Evolutionary conservation across 2,113 vertebrate genomes (phyloP).

Genomic region (Cettia cetti): DNA sequence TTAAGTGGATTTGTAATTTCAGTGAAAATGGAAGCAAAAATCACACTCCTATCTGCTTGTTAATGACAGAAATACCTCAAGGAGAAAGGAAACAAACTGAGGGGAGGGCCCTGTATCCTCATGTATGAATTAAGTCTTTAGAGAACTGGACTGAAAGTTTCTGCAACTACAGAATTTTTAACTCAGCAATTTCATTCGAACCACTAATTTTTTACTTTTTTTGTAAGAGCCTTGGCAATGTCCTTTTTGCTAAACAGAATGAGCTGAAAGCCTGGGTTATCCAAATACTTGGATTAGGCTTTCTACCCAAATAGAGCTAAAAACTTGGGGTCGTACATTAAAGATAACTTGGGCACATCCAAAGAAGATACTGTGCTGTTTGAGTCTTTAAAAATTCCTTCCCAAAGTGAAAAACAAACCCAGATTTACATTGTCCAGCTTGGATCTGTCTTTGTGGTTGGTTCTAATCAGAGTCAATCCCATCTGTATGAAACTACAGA

Average conservation of each 20-base stretch:
- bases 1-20: neutral
- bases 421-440: neutral
- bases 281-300: neutral
- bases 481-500: neutral
- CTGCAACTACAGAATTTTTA: neutral
- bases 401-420: neutral
- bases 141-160: neutral
- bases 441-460: neutral
- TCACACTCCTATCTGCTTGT: neutral
- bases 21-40: neutral
- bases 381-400: neutral
- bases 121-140: neutral
- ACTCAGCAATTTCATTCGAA: neutral
- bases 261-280: neutral
- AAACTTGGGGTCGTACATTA: neutral
- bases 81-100: neutral
- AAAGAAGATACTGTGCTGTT: neutral
- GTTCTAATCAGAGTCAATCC: neutral
- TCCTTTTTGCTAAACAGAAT: neutral
- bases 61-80: neutral
- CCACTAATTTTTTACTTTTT: neutral
- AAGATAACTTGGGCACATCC: neutral
- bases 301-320: neutral
- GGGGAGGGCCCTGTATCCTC: neutral
- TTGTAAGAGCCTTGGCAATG: neutral